phyloP scores from a whole-genome alignment of 2,888 invertebrate genomes.

The Caenorhabditis macrosperma region DNA sequence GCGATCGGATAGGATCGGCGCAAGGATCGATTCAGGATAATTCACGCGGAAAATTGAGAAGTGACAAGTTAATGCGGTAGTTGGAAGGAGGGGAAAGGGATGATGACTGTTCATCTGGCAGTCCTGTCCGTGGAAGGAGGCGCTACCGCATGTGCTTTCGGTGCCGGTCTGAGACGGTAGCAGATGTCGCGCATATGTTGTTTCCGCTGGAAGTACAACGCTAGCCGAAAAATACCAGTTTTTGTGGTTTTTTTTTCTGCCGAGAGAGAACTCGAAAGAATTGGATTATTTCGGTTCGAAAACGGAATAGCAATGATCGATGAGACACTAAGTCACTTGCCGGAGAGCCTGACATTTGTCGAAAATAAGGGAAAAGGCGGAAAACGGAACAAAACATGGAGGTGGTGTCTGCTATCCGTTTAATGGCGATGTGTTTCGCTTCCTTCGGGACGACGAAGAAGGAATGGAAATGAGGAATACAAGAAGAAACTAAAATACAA shows the following conservation, averaged over 20 bases:
- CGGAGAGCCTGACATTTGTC: not conserved
- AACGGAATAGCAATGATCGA: not conserved
- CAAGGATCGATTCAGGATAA: conserved; percentile 34
- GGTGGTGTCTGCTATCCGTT: conserved; percentile 3
- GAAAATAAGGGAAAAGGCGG: not conserved
- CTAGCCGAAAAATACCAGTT: not conserved
- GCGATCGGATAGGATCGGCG: conserved; percentile 9
- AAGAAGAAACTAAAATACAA: conserved; percentile 10
- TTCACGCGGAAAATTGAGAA: conserved; percentile 49
- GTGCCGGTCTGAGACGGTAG: not conserved
- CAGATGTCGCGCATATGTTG: not conserved
- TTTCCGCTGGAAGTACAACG: not conserved
- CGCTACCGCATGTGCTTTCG: not conserved
- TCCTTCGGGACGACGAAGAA: not conserved
- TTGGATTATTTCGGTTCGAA: not conserved
- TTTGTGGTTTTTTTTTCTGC: too few relatives aligned
- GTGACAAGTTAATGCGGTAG: conserved; percentile 56
- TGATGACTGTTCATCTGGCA: not conserved
- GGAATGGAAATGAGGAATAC: not conserved
- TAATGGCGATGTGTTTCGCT: conserved; percentile 42
- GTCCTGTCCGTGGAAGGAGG: not conserved
- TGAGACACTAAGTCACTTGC: not conserved
- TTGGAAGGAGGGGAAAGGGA: not conserved
- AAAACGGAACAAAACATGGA: not conserved
- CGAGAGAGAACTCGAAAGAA: not conserved